Evolutionary conservation across 1,140 invertebrate genomes (phyloP).

Genomic region (Temnothorax nylanderi): DNA sequence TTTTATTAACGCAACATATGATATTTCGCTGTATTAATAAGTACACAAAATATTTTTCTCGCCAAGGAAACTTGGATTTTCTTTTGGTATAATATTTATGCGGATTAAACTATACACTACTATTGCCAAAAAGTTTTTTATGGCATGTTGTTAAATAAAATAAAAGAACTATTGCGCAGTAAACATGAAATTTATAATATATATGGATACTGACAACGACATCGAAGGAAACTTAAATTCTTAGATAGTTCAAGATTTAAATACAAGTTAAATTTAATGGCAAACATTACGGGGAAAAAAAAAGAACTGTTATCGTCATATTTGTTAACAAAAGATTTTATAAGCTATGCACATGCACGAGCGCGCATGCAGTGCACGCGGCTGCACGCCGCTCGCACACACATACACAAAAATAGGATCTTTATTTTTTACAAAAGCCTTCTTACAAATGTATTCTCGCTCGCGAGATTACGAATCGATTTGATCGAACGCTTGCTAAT

Average conservation of each 20-base stretch:
- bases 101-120: neutral
- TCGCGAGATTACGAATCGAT: conserved; percentile 37
- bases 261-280: neutral
- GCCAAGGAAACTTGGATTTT: neutral
- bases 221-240: neutral
- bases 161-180: neutral
- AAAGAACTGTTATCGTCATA: neutral
- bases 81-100: neutral
- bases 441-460: neutral
- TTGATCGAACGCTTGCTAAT: conserved; percentile 46
- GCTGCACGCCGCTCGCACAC: too few relatives aligned
- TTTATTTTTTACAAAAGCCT: neutral
- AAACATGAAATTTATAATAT: too few relatives aligned
- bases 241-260: neutral
- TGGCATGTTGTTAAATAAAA: neutral
- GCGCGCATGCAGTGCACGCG: too few relatives aligned
- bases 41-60: neutral
- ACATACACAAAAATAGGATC: conserved; percentile 18
- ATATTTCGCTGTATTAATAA: neutral
- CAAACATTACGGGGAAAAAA: neutral
- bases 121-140: neutral
- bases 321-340: neutral
- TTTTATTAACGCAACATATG: neutral
- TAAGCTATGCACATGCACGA: too few relatives aligned
- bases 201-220: neutral